phyloP scores from a whole-genome alignment of 1,140 invertebrate species.

The Calosoma granatense region DNA sequence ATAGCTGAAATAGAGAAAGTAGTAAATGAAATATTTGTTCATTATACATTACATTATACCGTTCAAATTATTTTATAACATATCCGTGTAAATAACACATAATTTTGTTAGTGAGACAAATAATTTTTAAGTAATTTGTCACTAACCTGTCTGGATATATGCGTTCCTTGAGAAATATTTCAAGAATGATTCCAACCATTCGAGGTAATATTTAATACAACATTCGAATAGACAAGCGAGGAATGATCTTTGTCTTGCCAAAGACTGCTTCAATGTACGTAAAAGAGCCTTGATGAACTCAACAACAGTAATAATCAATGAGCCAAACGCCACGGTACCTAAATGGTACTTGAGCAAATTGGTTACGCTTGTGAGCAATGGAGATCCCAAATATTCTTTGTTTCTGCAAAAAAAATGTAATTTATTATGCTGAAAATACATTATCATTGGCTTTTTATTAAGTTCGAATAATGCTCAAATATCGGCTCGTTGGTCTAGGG shows the following conservation, averaged over 20 bases:
- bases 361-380: constrained; percentile 44
- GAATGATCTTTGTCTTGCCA: background rate
- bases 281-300: constrained; percentile 52
- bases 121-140: background rate
- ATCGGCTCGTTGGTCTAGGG: no score
- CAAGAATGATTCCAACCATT: constrained; percentile 62
- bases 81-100: constrained; percentile 35
- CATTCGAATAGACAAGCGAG: constrained; percentile 38
- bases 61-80: constrained; percentile 4
- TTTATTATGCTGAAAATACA: background rate
- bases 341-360: constrained; percentile 59
- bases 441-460: background rate
- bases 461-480: constrained; percentile 18
- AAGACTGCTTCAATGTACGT: constrained; percentile 19
- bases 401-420: constrained; percentile 40
- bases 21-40: constrained; percentile 7
- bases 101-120: constrained; percentile 33
- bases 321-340: constrained; percentile 66
- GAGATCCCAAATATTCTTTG: constrained; percentile 47
- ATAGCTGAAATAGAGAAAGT: constrained; percentile 45
- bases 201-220: constrained; percentile 59
- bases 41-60: background rate
- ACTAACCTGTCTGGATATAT: constrained; percentile 64
- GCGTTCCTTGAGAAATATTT: constrained; percentile 66
- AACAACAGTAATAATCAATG: constrained; percentile 61